Evolutionary conservation across 64 coral and sea anemone species (phyloP).

Genomic region (Astreopora myriophthalma): DNA sequence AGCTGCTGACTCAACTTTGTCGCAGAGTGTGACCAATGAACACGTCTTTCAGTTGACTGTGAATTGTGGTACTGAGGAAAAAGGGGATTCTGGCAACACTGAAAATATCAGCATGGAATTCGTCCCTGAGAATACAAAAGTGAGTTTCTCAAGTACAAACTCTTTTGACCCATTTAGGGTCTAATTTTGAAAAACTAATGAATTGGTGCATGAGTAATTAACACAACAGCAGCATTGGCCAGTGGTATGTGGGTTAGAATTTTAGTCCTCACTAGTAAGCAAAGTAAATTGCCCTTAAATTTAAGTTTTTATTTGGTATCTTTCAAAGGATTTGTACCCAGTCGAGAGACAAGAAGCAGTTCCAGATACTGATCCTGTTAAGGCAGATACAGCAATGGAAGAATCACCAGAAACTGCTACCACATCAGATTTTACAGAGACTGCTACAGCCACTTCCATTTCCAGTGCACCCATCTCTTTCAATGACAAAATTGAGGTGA

Average conservation of each 20-base stretch:
- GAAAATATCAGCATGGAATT: not conserved
- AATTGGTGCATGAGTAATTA: too few relatives aligned
- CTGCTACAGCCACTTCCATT: too few relatives aligned
- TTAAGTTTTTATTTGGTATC: not conserved
- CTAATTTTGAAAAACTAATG: too few relatives aligned
- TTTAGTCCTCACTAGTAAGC: too few relatives aligned
- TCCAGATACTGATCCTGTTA: not conserved
- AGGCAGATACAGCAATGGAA: not conserved
- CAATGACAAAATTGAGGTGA: not conserved
- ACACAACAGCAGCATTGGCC: too few relatives aligned
- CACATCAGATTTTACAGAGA: not conserved
- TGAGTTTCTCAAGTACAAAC: not conserved
- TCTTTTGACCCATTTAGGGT: too few relatives aligned
- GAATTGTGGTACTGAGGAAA: not conserved
- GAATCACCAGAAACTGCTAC: not conserved
- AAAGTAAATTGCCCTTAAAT: not conserved
- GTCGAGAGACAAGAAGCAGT: not conserved
- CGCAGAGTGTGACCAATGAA: not conserved
- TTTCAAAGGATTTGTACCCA: not conserved
- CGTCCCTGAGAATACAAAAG: not conserved
- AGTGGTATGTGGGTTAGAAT: too few relatives aligned
- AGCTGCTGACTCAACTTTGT: not conserved
- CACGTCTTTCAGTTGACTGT: not conserved
- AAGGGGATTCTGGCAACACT: not conserved
- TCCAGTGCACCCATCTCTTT: not conserved